Percentiles rank a stretch among this genome's conserved stretches.
These are phyloP conservation scores for Eupleurogrammus muticus DNA, from an alignment of 2,797 vertebrate genomes.

Conservation along the genomic window DNA sequence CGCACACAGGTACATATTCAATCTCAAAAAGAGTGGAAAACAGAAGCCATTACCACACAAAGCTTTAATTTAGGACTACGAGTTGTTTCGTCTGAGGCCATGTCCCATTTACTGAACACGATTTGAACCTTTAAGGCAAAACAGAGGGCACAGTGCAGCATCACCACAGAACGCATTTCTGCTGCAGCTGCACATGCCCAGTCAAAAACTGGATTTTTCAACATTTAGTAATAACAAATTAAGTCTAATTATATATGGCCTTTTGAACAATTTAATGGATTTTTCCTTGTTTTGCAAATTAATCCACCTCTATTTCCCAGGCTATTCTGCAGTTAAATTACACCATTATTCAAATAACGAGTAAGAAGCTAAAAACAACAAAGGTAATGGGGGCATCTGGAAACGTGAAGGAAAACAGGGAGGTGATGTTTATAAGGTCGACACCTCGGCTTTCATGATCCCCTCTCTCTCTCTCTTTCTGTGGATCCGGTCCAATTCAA, in stretches of 20 bases:
- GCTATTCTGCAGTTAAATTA: slow-evolving; percentile 15
- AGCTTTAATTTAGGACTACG: slow-evolving; percentile 17
- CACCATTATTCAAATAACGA: slow-evolving; percentile 39
- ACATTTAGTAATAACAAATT: slow-evolving; percentile 8
- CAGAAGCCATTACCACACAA: slow-evolving; percentile 14
- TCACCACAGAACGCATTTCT: not conserved
- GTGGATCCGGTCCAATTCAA: not conserved
- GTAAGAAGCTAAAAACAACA: not conserved
- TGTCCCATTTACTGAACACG: slow-evolving; percentile 24
- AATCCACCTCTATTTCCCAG: slow-evolving; percentile 16
- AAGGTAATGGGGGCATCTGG: slow-evolving; percentile 16
- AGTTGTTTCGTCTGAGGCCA: slow-evolving; percentile 12
- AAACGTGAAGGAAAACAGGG: not conserved
- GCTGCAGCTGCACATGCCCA: slow-evolving; percentile 12
- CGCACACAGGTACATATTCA: not conserved
- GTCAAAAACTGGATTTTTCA: not conserved
- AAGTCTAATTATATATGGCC: slow-evolving; percentile 14
- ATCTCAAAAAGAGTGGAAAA: slow-evolving; percentile 5
- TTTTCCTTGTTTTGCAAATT: slow-evolving; percentile 18
- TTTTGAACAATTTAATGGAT: slow-evolving; percentile 8
- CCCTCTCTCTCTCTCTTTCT: no score
- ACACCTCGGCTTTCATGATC: not conserved
- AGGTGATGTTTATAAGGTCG: not conserved
- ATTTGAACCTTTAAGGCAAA: slow-evolving; percentile 15
- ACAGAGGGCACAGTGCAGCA: slow-evolving; percentile 5